These are phyloP conservation scores for Trachops cirrhosus DNA, from an alignment of 2,797 vertebrate species.

Conservation along the genomic window DNA sequence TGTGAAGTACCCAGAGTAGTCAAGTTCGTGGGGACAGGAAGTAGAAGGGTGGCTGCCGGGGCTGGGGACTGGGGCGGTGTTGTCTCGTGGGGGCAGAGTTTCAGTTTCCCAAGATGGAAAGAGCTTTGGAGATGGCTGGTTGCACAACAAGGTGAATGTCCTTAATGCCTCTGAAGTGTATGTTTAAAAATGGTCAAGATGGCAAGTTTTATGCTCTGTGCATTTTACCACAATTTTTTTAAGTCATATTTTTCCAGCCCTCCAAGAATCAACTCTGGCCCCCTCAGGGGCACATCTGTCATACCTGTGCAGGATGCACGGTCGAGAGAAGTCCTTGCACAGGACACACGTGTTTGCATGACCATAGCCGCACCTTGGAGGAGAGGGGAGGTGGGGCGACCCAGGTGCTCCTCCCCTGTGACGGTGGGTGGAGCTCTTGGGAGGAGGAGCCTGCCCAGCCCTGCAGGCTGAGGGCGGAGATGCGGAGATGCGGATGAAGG, in stretches of 20 bases:
- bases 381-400: neutral
- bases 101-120: neutral
- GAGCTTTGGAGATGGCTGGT: neutral
- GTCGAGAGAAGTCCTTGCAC: accelerated
- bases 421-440: accelerated
- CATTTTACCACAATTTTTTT: neutral
- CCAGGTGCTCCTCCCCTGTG: neutral
- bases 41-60: neutral
- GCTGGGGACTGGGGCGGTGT: accelerated
- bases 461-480: accelerated
- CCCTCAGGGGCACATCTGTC: too few relatives aligned
- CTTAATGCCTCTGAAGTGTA: neutral
- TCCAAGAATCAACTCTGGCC: neutral
- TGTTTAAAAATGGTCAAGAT: neutral
- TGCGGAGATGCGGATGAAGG: neutral
- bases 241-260: neutral
- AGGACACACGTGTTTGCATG: accelerated
- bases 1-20: accelerated
- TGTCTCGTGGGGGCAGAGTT: neutral
- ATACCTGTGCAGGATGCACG: neutral
- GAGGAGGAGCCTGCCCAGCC: accelerated
- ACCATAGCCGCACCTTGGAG: accelerated
- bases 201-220: neutral
- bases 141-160: accelerated
- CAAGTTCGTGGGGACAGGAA: neutral